These are phyloP conservation scores for Glaucidium brasilianum DNA, from an alignment of 2,113 vertebrate genomes.

Conservation along the genomic window DNA sequence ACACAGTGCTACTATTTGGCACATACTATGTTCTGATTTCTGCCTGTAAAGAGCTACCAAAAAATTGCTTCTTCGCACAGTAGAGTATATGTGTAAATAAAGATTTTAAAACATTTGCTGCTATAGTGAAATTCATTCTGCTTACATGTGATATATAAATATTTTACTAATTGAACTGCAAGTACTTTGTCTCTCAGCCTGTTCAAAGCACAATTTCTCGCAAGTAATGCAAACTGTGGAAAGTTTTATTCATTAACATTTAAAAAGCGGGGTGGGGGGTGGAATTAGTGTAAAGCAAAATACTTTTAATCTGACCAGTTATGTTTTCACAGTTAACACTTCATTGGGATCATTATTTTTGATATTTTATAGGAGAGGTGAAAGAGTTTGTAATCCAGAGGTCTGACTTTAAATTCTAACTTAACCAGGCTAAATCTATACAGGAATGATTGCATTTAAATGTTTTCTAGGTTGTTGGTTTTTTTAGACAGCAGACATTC, in stretches of 20 bases:
- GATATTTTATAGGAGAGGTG: fast-evolving
- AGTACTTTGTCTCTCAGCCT: background rate
- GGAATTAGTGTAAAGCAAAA: background rate
- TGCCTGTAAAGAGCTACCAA: background rate
- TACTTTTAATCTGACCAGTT: background rate
- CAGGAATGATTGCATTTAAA: background rate
- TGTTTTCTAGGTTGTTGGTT: background rate
- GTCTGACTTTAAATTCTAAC: background rate
- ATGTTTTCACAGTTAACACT: background rate
- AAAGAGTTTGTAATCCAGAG: background rate
- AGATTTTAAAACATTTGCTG: background rate
- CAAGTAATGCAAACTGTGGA: background rate
- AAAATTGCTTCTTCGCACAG: background rate
- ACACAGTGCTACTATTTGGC: fast-evolving
- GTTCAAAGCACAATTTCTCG: background rate
- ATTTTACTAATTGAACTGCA: background rate
- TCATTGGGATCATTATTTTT: background rate
- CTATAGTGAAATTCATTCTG: background rate
- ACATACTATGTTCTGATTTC: background rate
- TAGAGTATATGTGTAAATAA: background rate
- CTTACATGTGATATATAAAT: background rate
- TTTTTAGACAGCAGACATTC: background rate
- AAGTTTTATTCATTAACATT: background rate
- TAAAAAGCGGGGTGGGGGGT: fast-evolving
- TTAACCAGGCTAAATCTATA: background rate